Evolutionary conservation across 2,797 vertebrate genomes (phyloP), one percentile per base, ranked within the genome.

Genomic region (Aulostomus chinensis): DNA sequence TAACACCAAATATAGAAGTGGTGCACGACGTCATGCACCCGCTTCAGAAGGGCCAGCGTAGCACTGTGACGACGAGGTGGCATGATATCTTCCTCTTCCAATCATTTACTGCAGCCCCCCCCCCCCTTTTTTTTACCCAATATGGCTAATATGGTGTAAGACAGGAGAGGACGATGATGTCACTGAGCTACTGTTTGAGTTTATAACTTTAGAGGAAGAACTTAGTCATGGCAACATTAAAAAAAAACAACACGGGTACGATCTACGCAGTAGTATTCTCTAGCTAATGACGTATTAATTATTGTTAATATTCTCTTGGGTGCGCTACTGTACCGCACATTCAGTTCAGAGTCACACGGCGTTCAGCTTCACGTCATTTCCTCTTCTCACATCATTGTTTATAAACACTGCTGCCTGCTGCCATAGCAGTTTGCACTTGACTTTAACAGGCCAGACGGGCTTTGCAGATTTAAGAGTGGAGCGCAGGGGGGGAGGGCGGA

Each of bases 21-120:
- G 40, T 3, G 3, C 11, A 31, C 42, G 35, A 86, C 73, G 83
- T 86, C 69, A 89, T 83, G 58, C 4, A 0, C 73, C 67, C 28
- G 5, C 62, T 85, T 82, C 82, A 78, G 68, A 80, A 74, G 55
- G 21, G 48, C 69, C 63, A 30, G 59, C 24, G 56, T 57, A 69
- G 73, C 63, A 13, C 47, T 37, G 73, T 80, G 86, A 87, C 60
- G 52, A 16, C 31, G 29, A 43, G 42, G 65, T 89, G 86, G 88
- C 13, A 69, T 80, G 89, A 91, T 85, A 88, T 80, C 64, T 76
- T 67, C 25, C 3, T 2, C 46, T 61, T 62, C 89, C 86, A 88
- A 79, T 90, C 73, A 13, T 48, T 43, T 62, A 31, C 24, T 1
- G 4, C 9, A 2, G 7, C 28, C 18, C 12, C 4, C 2, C 38